Base-by-base conservation (phyloP, 2,888 invertebrate species). In the Sialis lutaria region DNA sequence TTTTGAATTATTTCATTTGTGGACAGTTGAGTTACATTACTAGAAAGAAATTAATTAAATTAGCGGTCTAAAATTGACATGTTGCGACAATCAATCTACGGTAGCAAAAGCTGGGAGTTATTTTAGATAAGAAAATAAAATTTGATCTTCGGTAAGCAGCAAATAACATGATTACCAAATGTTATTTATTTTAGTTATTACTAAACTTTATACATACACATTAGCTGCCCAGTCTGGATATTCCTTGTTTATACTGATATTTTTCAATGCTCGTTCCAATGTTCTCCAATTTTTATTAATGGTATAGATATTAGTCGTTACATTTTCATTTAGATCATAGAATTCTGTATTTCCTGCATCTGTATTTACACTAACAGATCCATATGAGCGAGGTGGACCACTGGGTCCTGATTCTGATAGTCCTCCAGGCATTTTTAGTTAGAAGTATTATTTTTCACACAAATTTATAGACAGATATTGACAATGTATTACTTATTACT, bases 251-350 rank as follows among this genome's bases (percentile, higher is more conserved):
- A 85, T 83, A 33, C 86, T 88, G 53, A 89, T 75, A 52, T 75
- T 73, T 61, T 82, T 85, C 55, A 79, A 67, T 55, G 79, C 78
- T 59, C 76, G 79, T 59, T 87, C 85, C 54, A 90, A 63, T 5
- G 73, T 71, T 55, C 76, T 75, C 60, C 82, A 74, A 51, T 81
- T 82, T 41, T 77, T 74, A 58, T 83, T 83, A 45, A 90, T 81
- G 0, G 79, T 75, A 58, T 79, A 82, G 46, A 89, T 79, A 63
- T 86, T 87, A 47, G 84, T 80, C 1, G 81, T 85, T 49, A 89
- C 82, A 57, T 79, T 79, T 61, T 88, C 88, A 58, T 82, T 83
- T 42, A 87, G 66, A 58, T 78, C 81, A 61, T 82, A 81, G 51
- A 87, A 74, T 63, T 85, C 85, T 2, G 80, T 78, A 4, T 81